A percentile compares a stretch with the other conserved stretches of the same genome.
These are phyloP conservation scores for Hemicordylus capensis DNA, from an alignment of 2,113 vertebrate species.

Conservation along the genomic window DNA sequence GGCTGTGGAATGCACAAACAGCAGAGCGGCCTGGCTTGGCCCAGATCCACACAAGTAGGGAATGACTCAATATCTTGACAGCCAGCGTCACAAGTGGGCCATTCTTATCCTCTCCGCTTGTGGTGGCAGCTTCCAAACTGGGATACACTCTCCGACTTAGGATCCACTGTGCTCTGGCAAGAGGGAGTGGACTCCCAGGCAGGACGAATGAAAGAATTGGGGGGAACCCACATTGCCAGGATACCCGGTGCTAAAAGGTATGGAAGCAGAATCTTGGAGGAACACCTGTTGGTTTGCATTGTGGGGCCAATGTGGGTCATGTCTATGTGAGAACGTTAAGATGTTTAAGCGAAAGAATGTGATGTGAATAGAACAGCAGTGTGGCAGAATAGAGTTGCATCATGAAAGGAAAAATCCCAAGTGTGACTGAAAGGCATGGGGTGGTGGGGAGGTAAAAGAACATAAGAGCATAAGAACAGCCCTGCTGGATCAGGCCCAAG, in stretches of 20 bases:
- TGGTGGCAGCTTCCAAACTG: not conserved
- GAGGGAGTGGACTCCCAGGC: not conserved
- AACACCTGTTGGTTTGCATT: not conserved
- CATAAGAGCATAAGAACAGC: too few species aligned
- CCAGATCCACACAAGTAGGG: not conserved
- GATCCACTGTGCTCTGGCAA: not conserved
- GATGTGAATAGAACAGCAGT: too few species aligned
- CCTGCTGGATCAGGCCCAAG: too few species aligned
- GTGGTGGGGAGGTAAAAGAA: too few species aligned
- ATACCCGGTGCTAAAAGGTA: constrained; percentile 14
- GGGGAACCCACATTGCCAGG: constrained; percentile 11
- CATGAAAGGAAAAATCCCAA: not conserved
- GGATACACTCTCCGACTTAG: not conserved
- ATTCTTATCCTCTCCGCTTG: not conserved
- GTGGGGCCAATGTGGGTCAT: not conserved
- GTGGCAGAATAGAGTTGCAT: not conserved
- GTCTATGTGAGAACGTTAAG: not conserved
- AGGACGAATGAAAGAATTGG: constrained; percentile 19
- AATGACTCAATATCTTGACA: not conserved
- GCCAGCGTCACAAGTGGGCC: not conserved
- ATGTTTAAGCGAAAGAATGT: too few species aligned
- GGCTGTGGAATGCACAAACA: constrained; percentile 11
- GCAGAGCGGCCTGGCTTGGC: not conserved
- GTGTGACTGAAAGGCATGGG: not conserved
- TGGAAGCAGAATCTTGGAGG: not conserved